Conservation (phyloP, 2,797 vertebrate species). For the Acipenser transmontanus region DNA sequence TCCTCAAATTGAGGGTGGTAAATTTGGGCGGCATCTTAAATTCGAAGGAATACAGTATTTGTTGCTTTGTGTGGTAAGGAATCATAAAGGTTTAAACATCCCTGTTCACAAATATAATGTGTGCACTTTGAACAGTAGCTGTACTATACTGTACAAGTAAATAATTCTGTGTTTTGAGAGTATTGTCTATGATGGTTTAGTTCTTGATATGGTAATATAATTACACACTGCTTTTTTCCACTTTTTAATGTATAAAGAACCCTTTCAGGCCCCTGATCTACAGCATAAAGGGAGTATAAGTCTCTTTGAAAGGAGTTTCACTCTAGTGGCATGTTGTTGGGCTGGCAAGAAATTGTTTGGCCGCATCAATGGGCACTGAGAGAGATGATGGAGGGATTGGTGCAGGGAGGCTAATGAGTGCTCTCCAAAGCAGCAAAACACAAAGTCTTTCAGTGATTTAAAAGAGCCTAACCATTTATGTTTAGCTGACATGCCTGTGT, state of each 20-base stretch:
- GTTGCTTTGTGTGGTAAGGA: too few species aligned
- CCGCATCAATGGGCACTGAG: not conserved
- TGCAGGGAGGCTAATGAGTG: not conserved
- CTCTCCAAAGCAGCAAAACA: slow-evolving; percentile 4
- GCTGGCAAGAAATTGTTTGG: slow-evolving; percentile 4
- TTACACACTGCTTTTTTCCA: too few species aligned
- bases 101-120: too few species aligned
- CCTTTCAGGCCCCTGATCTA: slow-evolving; percentile 1
- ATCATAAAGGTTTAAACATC: too few species aligned
- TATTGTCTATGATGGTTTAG: too few species aligned
- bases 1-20: too few species aligned
- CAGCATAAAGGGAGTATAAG: slow-evolving; percentile 1
- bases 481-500: not conserved
- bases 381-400: not conserved
- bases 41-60: too few species aligned
- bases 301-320: slow-evolving; percentile 5
- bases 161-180: too few species aligned
- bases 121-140: too few species aligned
- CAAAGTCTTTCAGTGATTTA: slow-evolving; percentile 7
- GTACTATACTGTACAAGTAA: too few species aligned
- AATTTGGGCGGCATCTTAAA: too few species aligned
- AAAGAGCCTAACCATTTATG: not conserved
- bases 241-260: slow-evolving; percentile 1
- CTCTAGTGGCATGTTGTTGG: slow-evolving; percentile 2
- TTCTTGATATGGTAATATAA: too few species aligned